Conservation (phyloP, 2,888 invertebrate genomes). For the Clusia tigrina region DNA sequence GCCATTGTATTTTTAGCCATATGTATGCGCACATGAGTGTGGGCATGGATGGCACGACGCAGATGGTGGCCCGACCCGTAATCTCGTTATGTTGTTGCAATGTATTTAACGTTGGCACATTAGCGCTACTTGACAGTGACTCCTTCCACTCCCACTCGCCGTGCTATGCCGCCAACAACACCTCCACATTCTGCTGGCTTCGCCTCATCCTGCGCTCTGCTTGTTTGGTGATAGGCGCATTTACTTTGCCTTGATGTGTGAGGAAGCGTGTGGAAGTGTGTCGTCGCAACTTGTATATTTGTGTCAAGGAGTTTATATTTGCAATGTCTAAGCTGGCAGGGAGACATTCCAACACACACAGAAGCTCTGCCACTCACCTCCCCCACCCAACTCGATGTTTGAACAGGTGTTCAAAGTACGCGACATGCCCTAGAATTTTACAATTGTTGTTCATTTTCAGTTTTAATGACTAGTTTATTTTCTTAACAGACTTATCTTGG, state of each 20-base stretch:
- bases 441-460: too few relatives aligned
- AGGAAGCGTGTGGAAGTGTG: slow-evolving; percentile 13
- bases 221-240: neutral
- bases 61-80: too few relatives aligned
- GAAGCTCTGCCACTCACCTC: neutral
- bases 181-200: neutral
- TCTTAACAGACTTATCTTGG: too few relatives aligned
- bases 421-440: too few relatives aligned
- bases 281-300: too few relatives aligned
- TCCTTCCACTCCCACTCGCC: too few relatives aligned
- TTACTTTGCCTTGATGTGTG: too few relatives aligned
- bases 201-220: neutral
- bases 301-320: slow-evolving; percentile 58
- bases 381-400: neutral
- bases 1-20: slow-evolving; percentile 2
- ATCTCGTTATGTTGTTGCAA: neutral
- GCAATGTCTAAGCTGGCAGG: neutral
- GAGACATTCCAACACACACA: neutral
- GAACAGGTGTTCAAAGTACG: slow-evolving; percentile 1
- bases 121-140: neutral
- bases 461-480: too few relatives aligned
- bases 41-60: neutral
- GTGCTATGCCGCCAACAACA: too few relatives aligned
- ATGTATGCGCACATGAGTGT: neutral
- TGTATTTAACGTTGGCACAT: slow-evolving; percentile 3